phyloP scores from a whole-genome alignment of 2,888 invertebrate species.

The Ypsolopha scabrella region DNA sequence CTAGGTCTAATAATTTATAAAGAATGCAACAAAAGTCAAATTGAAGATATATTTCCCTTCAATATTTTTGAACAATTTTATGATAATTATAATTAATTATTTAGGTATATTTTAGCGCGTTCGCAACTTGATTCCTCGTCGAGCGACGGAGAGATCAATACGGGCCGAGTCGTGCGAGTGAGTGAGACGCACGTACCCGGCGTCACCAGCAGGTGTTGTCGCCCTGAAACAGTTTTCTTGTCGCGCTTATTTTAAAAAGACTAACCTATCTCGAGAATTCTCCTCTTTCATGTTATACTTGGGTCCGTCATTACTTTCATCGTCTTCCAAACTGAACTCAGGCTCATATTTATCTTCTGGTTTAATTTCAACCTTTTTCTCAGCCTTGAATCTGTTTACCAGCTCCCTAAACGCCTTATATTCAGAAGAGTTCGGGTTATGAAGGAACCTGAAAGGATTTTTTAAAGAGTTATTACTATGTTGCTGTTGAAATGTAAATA shows the following conservation, averaged over 20 bases:
- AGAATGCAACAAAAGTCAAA: no score
- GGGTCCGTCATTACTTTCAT: slow-evolving; percentile 53
- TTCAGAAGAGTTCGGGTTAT: slow-evolving; percentile 52
- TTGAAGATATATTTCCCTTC: no score
- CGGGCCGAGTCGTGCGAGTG: no score
- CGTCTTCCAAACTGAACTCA: slow-evolving; percentile 60
- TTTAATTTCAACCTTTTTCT: slow-evolving; percentile 43
- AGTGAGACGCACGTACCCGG: no score
- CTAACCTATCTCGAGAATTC: slow-evolving; percentile 41
- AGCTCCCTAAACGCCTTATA: slow-evolving; percentile 59
- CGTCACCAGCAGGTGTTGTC: background rate
- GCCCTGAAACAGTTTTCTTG: background rate
- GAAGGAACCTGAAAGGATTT: slow-evolving; percentile 54
- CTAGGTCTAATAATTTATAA: no score
- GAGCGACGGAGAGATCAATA: no score
- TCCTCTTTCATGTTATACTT: slow-evolving; percentile 43
- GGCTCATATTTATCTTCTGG: slow-evolving; percentile 67
- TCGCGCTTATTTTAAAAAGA: no score
- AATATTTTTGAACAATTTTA: no score
- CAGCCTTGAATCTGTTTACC: slow-evolving; percentile 35
- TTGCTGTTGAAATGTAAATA: no score
- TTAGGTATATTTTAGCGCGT: no score
- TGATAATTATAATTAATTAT: background rate
- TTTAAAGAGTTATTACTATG: no score
- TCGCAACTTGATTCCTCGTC: no score